Evolutionary conservation across 2,113 vertebrate genomes (phyloP), one percentile per base, ranked within the genome.

Genomic region (human): DNA sequence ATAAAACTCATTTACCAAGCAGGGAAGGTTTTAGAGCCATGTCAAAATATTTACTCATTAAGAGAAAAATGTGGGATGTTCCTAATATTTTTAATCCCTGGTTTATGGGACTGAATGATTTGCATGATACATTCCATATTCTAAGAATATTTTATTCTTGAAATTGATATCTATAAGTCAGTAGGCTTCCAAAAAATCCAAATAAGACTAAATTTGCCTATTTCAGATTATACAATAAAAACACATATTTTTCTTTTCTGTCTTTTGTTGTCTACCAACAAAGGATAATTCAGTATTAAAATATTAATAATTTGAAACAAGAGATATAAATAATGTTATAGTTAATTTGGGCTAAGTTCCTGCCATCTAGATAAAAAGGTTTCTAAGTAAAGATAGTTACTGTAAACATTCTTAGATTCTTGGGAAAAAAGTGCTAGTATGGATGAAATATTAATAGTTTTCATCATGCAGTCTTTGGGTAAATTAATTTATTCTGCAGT

Each of bases 131-230:
- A 30, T 70, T 75, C 38, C 48, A 89, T 93, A 25, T 76, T 83
- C 50, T 48, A 75, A 91, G 30, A 94, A 64, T 88, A 70, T 90
- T 88, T 91, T 85, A 82, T 48, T 88, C 45, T 93, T 76, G 40
- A 50, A 84, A 84, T 90, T 80, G 27, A 52, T 90, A 61, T 22
- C 35, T 40, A 45, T 89, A 82, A 25, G 90, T 70, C 5, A 57
- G 38, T 7, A 80, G 23, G 1, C 72, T 96, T 93, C 12, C 11
- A 57, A 89, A 93, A 92, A 73, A 22, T 35, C 38, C 48, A 83
- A 93, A 52, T 81, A 78, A 64, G 22, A 97, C 5, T 59, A 76
- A 38, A 64, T 78, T 75, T 76, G 3, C 61, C 23, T 78, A 50
- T 80, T 90, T 89, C 23, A 72, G 32, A 52, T 55, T 87, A 61